A percentile compares a stretch with the other conserved stretches of the same genome.
Conservation (phyloP, 1,140 invertebrate species). For the Phenacoccus solenopsis region DNA sequence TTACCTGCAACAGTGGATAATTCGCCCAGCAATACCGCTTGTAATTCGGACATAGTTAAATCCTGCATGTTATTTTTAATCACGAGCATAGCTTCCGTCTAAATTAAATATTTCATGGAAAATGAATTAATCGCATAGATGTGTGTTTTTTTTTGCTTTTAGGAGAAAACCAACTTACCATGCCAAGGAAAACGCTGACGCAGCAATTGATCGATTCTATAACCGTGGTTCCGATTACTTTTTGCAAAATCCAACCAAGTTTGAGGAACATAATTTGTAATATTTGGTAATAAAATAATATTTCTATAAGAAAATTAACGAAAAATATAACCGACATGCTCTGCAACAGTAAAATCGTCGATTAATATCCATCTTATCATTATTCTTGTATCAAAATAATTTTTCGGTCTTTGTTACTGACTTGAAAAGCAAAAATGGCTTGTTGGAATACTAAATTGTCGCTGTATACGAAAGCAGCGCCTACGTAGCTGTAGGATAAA, state of each 20-base stretch:
- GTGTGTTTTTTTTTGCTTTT: background rate
- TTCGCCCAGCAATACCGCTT: constrained; percentile 84
- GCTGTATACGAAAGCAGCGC: constrained; percentile 77
- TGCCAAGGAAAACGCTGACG: constrained; percentile 80
- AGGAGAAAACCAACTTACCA: constrained; percentile 41
- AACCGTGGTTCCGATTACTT: constrained; percentile 68
- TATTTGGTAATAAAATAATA: constrained; percentile 74
- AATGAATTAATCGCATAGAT: background rate
- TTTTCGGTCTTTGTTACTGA: constrained; percentile 41
- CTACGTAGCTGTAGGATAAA: constrained; percentile 58
- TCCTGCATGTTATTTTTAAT: constrained; percentile 70
- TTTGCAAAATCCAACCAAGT: constrained; percentile 61
- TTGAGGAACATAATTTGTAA: constrained; percentile 80
- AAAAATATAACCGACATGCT: constrained; percentile 78
- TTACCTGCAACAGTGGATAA: constrained; percentile 87
- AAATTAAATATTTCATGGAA: constrained; percentile 28
- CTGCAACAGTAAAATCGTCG: constrained; percentile 41
- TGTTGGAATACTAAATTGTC: constrained; percentile 41
- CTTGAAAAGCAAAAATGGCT: constrained; percentile 66
- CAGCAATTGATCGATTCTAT: constrained; percentile 85
- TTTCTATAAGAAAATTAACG: constrained; percentile 73
- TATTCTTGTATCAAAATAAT: no score
- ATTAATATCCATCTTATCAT: no score
- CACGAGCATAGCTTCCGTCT: constrained; percentile 82
- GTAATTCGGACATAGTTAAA: constrained; percentile 80